phyloP scores from a whole-genome alignment of 2,797 vertebrate species.

The Pangasius krempfi region DNA sequence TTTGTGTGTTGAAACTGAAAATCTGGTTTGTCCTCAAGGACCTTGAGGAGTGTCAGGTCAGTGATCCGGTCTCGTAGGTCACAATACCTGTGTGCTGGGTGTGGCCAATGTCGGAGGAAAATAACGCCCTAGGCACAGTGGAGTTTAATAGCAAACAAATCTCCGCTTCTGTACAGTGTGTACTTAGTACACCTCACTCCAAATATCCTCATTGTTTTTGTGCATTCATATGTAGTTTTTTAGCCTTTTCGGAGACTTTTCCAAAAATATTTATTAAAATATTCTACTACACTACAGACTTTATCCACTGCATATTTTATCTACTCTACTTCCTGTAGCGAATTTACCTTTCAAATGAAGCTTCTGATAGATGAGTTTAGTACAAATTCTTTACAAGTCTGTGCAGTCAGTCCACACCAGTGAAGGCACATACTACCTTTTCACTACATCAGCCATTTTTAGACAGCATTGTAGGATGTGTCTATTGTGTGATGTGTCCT shows the following conservation, averaged over 20 bases:
- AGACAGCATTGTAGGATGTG: background rate
- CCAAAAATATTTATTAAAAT: background rate
- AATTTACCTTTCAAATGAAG: constrained; percentile 15
- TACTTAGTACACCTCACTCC: background rate
- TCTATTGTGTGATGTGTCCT: background rate
- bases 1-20: background rate
- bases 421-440: background rate
- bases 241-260: background rate
- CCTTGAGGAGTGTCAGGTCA: background rate
- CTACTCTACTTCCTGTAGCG: background rate
- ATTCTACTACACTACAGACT: background rate
- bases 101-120: background rate
- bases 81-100: constrained; percentile 17
- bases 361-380: background rate
- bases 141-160: background rate
- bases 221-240: background rate
- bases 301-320: background rate
- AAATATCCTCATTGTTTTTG: background rate
- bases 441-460: background rate
- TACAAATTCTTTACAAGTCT: background rate
- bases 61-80: background rate
- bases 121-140: background rate
- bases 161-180: background rate
- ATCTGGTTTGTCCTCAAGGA: background rate
- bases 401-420: background rate